phyloP scores from a whole-genome alignment of 2,797 vertebrate species.

The Coreius guichenoti region DNA sequence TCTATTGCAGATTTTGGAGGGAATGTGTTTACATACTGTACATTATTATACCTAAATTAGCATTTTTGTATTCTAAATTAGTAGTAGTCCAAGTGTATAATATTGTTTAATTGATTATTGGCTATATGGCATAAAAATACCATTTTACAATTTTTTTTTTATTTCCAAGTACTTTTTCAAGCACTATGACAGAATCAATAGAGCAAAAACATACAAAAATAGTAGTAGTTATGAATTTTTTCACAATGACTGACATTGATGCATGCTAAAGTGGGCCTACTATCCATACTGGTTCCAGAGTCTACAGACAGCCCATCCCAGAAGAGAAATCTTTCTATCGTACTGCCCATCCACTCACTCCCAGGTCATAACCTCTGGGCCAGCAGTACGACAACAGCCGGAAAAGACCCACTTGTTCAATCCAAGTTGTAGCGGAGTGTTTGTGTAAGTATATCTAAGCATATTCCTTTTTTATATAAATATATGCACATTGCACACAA shows the following conservation, averaged over 20 bases:
- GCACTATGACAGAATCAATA: not conserved
- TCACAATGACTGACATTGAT: not conserved
- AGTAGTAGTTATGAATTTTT: not conserved
- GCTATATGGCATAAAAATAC: not conserved
- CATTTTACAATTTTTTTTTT: not conserved
- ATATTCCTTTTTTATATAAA: not conserved
- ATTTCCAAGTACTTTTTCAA: no score
- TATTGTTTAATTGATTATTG: not conserved
- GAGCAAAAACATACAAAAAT: not conserved
- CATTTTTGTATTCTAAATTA: not conserved
- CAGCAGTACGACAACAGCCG: not conserved
- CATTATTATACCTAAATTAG: not conserved
- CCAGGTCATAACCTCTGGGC: slow-evolving; percentile 2
- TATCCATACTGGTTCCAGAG: not conserved
- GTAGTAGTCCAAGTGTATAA: not conserved
- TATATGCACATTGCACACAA: not conserved
- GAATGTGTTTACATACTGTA: not conserved
- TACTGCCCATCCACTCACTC: slow-evolving; percentile 11
- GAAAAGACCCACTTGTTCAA: not conserved
- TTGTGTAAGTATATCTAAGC: not conserved
- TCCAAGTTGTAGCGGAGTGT: not conserved
- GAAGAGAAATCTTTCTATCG: slow-evolving; percentile 16
- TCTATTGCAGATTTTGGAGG: not conserved
- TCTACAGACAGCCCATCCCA: slow-evolving; percentile 17
- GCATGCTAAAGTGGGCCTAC: not conserved